Percentiles rank a stretch among this genome's conserved stretches.
Conservation (phyloP, 2,888 invertebrate genomes). For the Lydus trimaculatus region DNA sequence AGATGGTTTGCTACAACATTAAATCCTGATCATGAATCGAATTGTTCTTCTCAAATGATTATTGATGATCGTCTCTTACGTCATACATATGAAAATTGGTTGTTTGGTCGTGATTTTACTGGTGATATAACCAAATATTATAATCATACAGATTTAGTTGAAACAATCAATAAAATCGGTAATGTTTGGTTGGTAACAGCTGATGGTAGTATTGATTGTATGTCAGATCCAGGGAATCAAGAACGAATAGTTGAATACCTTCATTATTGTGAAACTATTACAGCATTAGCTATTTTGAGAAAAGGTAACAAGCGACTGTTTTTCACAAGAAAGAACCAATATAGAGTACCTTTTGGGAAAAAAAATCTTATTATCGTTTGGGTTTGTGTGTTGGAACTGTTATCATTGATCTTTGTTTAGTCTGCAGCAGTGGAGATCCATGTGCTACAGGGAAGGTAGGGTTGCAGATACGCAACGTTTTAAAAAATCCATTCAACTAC, state of each 20-base stretch:
- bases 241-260: constrained; percentile 80
- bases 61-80: constrained; percentile 86
- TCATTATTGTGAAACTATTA: constrained; percentile 83
- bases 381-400: too few species aligned
- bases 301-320: constrained; percentile 38
- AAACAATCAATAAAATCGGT: constrained; percentile 52
- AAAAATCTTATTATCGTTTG: too few species aligned
- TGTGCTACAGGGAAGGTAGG: too few species aligned
- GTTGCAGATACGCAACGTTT: too few species aligned
- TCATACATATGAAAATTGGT: constrained; percentile 81
- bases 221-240: constrained; percentile 84
- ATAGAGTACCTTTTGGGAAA: too few species aligned
- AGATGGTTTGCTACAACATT: constrained; percentile 86
- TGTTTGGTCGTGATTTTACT: constrained; percentile 84
- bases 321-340: too few species aligned
- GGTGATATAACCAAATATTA: constrained; percentile 80
- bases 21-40: constrained; percentile 93
- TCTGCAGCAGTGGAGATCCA: too few species aligned
- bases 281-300: constrained; percentile 75
- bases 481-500: too few species aligned
- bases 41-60: constrained; percentile 73
- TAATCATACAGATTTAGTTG: constrained; percentile 72
- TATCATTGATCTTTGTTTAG: too few species aligned
- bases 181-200: constrained; percentile 77
- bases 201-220: constrained; percentile 94